Percentiles rank a stretch among this genome's conserved stretches.
phyloP scores from a whole-genome alignment of 2,797 vertebrate genomes.

The Loris lydekkerianus region DNA sequence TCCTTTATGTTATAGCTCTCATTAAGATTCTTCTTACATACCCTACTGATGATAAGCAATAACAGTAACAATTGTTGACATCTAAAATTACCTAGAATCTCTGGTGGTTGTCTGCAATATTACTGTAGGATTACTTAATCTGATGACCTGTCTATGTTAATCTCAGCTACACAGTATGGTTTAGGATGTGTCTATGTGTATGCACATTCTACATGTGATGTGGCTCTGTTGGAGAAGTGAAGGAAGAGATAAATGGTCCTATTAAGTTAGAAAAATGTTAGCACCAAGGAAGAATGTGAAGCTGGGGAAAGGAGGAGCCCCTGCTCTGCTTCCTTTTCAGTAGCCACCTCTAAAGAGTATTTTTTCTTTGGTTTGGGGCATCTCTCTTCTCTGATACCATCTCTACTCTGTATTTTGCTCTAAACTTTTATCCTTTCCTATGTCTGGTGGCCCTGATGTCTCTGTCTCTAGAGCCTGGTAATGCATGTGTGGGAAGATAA shows the following conservation, averaged over 20 bases:
- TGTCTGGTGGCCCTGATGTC: background rate
- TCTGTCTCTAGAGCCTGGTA: background rate
- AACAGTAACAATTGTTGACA: background rate
- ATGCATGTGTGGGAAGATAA: background rate
- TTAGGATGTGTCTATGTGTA: background rate
- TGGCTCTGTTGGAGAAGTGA: background rate
- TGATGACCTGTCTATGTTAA: conserved; percentile 15
- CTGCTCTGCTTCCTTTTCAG: background rate
- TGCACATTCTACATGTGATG: background rate
- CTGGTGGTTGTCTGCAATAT: background rate
- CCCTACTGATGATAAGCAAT: background rate
- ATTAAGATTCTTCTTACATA: background rate
- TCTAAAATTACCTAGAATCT: background rate
- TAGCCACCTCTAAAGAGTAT: background rate
- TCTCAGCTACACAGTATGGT: background rate
- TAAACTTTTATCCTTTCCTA: background rate
- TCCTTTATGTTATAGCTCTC: background rate
- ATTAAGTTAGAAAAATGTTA: background rate
- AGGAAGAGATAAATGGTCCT: background rate
- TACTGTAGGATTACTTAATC: background rate
- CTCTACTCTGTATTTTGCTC: background rate
- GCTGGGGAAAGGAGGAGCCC: background rate
- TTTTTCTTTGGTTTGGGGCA: background rate
- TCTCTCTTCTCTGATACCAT: background rate
- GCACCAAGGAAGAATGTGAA: background rate